phyloP scores from a whole-genome alignment of 1,140 invertebrate species.

The Macrobrachium nipponense region DNA sequence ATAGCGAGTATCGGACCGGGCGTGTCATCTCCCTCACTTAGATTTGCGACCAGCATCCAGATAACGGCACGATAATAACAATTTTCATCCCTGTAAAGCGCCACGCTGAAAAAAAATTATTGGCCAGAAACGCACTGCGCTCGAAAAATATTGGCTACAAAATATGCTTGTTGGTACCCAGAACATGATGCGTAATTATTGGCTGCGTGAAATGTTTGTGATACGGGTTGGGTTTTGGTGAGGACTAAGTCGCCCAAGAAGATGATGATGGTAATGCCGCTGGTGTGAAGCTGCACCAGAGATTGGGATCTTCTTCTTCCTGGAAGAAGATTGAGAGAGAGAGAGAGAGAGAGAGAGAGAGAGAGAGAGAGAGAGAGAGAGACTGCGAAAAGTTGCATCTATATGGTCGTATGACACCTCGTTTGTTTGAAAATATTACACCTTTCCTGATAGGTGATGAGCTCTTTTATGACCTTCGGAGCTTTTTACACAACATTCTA shows the following conservation, averaged over 20 bases:
- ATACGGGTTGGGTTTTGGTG: constrained; percentile 12
- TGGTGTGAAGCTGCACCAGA: no score
- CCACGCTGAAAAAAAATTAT: constrained; percentile 53
- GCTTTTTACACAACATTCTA: no score
- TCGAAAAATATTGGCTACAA: constrained; percentile 40
- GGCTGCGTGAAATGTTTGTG: constrained; percentile 39
- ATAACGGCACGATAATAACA: constrained; percentile 51
- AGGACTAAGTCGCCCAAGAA: not conserved
- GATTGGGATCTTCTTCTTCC: not conserved
- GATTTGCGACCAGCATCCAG: constrained; percentile 46
- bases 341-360: constrained; percentile 16
- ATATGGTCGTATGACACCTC: no score
- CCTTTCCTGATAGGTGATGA: no score
- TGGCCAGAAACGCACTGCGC: constrained; percentile 14
- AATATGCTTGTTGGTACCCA: constrained; percentile 28
- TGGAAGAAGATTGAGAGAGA: not conserved
- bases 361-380: constrained; percentile 11
- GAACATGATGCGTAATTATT: constrained; percentile 50
- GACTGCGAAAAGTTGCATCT: not conserved
- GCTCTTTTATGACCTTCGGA: no score
- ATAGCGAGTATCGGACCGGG: constrained; percentile 40
- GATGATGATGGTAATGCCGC: not conserved
- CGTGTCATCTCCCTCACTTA: constrained; percentile 55
- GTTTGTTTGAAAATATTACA: no score
- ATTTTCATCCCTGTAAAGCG: constrained; percentile 57